Conservation (phyloP, 2,797 vertebrate genomes). For the Pantherophis alleghaniensis region DNA sequence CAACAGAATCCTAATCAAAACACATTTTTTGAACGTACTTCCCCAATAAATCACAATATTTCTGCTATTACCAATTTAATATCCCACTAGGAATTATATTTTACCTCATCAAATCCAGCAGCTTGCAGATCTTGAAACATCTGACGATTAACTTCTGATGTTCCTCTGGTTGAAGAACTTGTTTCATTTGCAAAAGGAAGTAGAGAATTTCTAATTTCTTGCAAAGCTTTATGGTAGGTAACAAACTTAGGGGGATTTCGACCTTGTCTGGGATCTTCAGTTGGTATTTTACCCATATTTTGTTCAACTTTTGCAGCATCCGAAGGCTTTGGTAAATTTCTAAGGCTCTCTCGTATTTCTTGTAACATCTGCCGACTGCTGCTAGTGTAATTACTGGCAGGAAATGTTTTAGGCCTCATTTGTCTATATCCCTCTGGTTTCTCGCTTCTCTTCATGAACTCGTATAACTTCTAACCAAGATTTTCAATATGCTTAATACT, state of each 20-base stretch:
- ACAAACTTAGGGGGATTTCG: conserved; percentile 85
- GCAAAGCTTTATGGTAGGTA: conserved; percentile 88
- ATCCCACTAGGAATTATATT: conserved; percentile 19
- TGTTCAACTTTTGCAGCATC: conserved; percentile 84
- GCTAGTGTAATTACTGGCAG: conserved; percentile 90
- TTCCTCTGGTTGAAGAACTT: conserved; percentile 69
- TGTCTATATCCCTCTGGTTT: conserved; percentile 97
- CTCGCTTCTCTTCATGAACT: conserved; percentile 97
- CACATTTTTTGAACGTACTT: neutral
- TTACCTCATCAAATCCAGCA: conserved; percentile 91
- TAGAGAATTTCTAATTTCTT: conserved; percentile 93
- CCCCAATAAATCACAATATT: neutral
- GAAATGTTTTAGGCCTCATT: conserved; percentile 99
- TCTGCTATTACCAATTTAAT: neutral
- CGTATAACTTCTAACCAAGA: conserved; percentile 68
- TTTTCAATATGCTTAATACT: conserved; percentile 48
- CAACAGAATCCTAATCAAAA: neutral
- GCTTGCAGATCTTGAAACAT: conserved; percentile 82
- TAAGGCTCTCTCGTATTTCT: conserved; percentile 94
- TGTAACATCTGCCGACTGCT: conserved; percentile 97
- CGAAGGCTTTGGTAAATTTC: conserved; percentile 89
- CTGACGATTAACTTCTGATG: conserved; percentile 82
- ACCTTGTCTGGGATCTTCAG: conserved; percentile 88
- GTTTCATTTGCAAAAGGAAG: conserved; percentile 89
- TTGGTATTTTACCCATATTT: conserved; percentile 73